Evolutionary conservation across 2,113 vertebrate genomes (phyloP).

Genomic region (Paradisaea rubra): DNA sequence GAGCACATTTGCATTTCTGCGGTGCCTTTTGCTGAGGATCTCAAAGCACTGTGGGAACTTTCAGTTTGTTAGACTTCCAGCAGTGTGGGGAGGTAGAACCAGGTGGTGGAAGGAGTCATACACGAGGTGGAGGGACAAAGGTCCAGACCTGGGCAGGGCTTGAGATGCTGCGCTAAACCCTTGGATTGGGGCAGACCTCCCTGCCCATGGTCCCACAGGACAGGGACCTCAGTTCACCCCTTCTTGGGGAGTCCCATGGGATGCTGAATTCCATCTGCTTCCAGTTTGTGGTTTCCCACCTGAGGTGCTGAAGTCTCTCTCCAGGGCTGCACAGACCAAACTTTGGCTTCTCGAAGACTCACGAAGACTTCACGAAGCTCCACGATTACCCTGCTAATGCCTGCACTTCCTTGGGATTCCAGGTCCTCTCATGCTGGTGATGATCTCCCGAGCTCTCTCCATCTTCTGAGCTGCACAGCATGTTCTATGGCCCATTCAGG

Average conservation of each 20-base stretch:
- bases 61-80: neutral
- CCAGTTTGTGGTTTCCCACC: neutral
- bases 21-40: neutral
- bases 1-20: slow-evolving; percentile 20
- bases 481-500: neutral
- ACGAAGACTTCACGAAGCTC: neutral
- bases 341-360: neutral
- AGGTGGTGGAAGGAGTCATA: neutral
- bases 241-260: neutral
- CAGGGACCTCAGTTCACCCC: neutral
- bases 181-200: neutral
- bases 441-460: neutral
- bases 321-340: neutral
- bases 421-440: neutral
- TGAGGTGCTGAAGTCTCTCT: neutral
- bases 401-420: neutral
- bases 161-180: neutral
- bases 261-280: neutral
- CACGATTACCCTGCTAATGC: neutral
- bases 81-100: neutral
- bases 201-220: neutral
- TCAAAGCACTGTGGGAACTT: neutral
- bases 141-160: neutral
- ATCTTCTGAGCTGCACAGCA: neutral
- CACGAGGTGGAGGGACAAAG: neutral